These are phyloP conservation scores for Plagodis dolabraria DNA, from an alignment of 2,888 invertebrate genomes.

Conservation along the genomic window DNA sequence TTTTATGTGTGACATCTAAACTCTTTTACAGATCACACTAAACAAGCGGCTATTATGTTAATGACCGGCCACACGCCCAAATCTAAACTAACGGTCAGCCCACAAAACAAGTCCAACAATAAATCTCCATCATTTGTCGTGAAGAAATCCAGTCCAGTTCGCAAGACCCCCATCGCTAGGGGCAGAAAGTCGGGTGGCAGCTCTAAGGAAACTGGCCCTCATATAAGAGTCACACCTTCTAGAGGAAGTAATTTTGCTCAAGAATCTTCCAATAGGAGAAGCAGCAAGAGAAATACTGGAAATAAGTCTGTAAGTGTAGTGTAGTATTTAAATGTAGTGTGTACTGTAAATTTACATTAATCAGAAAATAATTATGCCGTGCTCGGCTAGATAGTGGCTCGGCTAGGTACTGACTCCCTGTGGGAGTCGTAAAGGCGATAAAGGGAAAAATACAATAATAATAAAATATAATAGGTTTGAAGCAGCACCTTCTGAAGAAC, in stretches of 20 bases:
- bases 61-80: constrained; percentile 73
- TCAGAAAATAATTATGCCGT: too few species aligned
- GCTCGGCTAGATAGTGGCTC: too few species aligned
- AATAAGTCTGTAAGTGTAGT: constrained; percentile 33
- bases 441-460: too few species aligned
- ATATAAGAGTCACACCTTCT: constrained; percentile 24
- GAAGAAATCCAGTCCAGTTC: constrained; percentile 45
- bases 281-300: constrained; percentile 22
- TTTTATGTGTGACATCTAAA: background rate
- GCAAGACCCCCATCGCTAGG: constrained; percentile 27
- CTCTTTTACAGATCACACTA: constrained; percentile 66
- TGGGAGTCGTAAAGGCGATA: too few species aligned
- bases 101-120: constrained; percentile 17
- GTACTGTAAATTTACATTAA: too few species aligned
- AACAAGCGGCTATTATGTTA: constrained; percentile 75
- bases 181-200: constrained; percentile 19
- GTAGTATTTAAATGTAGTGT: too few species aligned
- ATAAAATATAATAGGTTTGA: too few species aligned
- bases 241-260: constrained; percentile 15
- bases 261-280: constrained; percentile 20
- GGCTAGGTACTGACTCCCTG: too few species aligned
- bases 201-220: constrained; percentile 21
- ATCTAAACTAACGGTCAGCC: constrained; percentile 31
- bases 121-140: constrained; percentile 42
- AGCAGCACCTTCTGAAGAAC: too few species aligned